Evolutionary conservation across 2,888 invertebrate genomes (phyloP), one percentile per base, ranked within the genome.

Genomic region (Lepidocyrtoides sp.): DNA sequence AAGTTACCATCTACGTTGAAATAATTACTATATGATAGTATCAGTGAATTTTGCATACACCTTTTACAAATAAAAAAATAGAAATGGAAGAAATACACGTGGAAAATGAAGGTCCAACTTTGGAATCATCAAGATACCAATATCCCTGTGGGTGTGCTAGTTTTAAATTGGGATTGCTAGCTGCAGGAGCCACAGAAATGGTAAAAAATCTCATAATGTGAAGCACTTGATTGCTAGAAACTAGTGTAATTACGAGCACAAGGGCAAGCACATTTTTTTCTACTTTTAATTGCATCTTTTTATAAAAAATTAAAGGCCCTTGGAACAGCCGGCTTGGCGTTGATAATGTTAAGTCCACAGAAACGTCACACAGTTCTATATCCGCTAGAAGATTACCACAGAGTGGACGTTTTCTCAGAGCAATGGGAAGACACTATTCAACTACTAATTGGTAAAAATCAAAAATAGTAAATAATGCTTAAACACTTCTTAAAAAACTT

Each of bases 341-440:
- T 93, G 23, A 87, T 92, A 10, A 48, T 88, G 10, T 29, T 93
- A 10, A 89, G 88, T n/a, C 89, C 92, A 0, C 63, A 63, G 10
- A 91, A 89, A 10, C 75, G 93, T 20, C 93, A 93, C 51, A 32
- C 84, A 29, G 82, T 93, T 0, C 81, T 93, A 12, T 84, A 93
- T 44, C 93, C 93, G 5, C 29, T 79, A 0, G 90, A 90, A 29
- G 81, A 84, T 2, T 12, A 75, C 8, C 63, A 89, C 5, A 66
- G 88, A 3, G 85, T 79, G 36, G 20, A 87, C 17, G 51, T 85
- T 20, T 91, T 86, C 72, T 92, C 92, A 3, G 90, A 84, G 81
- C 66, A 60, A 57, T 84, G 92, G 77, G 92, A 92, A 72, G 93
- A 93, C 48, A 91, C 89, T 3, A 91, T 92, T 48, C 93, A 93